Percentiles rank a stretch among this genome's conserved stretches.
These are phyloP conservation scores for Tachypleus tridentatus DNA, from an alignment of 1,140 invertebrate genomes.

Conservation along the genomic window DNA sequence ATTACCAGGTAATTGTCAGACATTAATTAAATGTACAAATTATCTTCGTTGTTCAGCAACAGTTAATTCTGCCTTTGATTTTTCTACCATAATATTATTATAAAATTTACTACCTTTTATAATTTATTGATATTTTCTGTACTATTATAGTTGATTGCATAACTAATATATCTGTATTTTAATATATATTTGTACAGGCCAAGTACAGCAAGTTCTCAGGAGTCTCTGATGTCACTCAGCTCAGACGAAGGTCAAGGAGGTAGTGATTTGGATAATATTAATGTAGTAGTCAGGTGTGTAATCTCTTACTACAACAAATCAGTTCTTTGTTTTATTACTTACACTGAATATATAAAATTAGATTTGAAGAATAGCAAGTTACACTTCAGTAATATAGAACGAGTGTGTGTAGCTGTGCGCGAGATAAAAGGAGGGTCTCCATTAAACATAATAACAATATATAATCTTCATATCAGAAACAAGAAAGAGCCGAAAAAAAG, in stretches of 20 bases:
- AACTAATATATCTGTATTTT: too few relatives aligned
- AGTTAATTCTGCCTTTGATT: too few relatives aligned
- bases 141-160: too few relatives aligned
- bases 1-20: too few relatives aligned
- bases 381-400: not conserved
- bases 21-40: too few relatives aligned
- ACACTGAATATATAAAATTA: not conserved
- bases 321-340: not conserved
- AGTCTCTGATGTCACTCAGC: slow-evolving; percentile 21
- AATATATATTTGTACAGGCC: slow-evolving; percentile 8
- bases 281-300: slow-evolving; percentile 34
- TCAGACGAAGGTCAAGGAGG: slow-evolving; percentile 16
- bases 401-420: not conserved
- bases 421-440: not conserved
- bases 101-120: too few relatives aligned
- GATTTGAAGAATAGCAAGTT: not conserved
- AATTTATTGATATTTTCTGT: too few relatives aligned
- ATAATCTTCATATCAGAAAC: not conserved
- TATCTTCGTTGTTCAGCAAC: too few relatives aligned
- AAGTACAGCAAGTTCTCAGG: slow-evolving; percentile 22
- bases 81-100: too few relatives aligned
- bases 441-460: not conserved
- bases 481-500: not conserved
- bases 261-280: slow-evolving; percentile 31
- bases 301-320: not conserved